A percentile compares a stretch with the other conserved stretches of the same genome.
Evolutionary conservation across 2,888 invertebrate genomes (phyloP).

Genomic region (Acanthoscelides obtectus): DNA sequence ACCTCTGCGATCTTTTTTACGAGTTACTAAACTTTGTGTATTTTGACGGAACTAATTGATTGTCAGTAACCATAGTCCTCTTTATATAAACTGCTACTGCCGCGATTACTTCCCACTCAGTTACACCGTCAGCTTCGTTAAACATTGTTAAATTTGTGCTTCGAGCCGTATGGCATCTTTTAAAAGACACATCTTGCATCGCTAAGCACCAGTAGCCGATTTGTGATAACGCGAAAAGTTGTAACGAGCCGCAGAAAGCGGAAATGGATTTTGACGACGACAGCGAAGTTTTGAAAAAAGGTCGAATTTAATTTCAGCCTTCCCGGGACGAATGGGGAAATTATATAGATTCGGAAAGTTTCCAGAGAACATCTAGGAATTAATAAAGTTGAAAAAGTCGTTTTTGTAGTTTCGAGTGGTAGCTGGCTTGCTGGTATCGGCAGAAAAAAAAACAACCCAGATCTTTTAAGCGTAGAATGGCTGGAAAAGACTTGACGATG

Average conservation of each 20-base stretch:
- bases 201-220: not conserved
- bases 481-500: no score
- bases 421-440: not conserved
- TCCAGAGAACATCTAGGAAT: not conserved
- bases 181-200: not conserved
- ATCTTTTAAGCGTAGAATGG: not conserved
- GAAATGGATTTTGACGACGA: not conserved
- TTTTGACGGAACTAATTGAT: no score
- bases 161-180: not conserved
- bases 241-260: not conserved
- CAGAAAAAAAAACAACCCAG: not conserved
- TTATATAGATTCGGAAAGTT: not conserved
- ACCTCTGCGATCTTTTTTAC: no score
- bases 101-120: no score
- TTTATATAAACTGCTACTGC: no score
- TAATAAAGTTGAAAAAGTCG: not conserved
- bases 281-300: not conserved
- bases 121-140: not conserved
- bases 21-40: no score
- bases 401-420: not conserved
- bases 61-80: no score
- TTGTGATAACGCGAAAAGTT: not conserved
- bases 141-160: not conserved
- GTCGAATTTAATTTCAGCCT: not conserved
- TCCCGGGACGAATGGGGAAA: not conserved